These are phyloP conservation scores for Temnothorax rugatulus DNA, from an alignment of 2,888 invertebrate genomes.

Conservation along the genomic window DNA sequence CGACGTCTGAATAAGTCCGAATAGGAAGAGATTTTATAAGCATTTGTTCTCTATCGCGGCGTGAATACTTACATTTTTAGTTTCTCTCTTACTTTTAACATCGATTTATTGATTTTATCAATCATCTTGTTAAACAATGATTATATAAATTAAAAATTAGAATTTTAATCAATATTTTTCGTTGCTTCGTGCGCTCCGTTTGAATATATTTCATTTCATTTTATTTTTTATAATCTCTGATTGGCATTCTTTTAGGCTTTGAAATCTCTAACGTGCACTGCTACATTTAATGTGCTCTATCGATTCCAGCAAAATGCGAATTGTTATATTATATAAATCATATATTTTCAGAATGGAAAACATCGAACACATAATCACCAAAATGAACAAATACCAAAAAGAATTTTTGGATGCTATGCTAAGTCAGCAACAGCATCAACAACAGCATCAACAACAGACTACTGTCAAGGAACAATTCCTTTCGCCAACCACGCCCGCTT, in stretches of 20 bases:
- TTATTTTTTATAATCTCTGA: background rate
- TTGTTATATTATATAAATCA: background rate
- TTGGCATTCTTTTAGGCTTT: background rate
- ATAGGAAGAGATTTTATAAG: background rate
- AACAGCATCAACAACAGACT: background rate
- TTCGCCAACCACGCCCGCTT: slow-evolving; percentile 6
- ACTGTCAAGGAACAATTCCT: background rate
- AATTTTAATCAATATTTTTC: background rate
- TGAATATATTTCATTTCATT: background rate
- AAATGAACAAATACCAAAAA: background rate
- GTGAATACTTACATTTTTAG: background rate
- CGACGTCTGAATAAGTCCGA: background rate
- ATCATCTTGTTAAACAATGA: background rate
- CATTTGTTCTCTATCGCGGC: background rate
- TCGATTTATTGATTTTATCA: background rate
- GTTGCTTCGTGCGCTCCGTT: background rate
- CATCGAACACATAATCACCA: background rate
- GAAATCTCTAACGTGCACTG: background rate
- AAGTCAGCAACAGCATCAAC: no score
- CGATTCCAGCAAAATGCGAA: background rate
- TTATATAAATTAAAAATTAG: background rate
- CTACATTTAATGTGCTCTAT: background rate
- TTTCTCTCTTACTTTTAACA: background rate
- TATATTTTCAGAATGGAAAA: background rate
- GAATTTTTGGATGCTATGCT: background rate